phyloP scores from a whole-genome alignment of 2,113 vertebrate genomes.

The Epinephelus moara region DNA sequence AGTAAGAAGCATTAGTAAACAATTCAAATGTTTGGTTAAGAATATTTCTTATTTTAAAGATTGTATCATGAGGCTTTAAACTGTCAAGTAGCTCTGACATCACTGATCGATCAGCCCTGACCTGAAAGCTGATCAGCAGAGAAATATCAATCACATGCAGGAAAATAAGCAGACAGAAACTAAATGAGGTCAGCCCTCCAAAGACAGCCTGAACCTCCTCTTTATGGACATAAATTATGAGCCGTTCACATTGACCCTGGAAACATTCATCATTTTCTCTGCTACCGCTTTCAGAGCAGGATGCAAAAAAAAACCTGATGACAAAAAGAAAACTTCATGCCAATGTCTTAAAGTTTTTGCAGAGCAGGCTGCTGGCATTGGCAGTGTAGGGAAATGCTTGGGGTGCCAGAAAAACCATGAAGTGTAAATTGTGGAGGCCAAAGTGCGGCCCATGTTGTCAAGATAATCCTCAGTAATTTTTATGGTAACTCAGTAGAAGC shows the following conservation, averaged over 20 bases:
- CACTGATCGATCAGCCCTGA: conserved; percentile 31
- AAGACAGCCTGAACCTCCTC: conserved; percentile 33
- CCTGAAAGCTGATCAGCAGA: conserved; percentile 12
- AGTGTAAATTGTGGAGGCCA: not conserved
- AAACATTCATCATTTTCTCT: conserved; percentile 45
- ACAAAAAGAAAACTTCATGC: not conserved
- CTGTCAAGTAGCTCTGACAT: conserved; percentile 17
- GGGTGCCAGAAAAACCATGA: not conserved
- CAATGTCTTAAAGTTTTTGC: no score
- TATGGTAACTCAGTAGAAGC: not conserved
- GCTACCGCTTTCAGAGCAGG: conserved; percentile 2
- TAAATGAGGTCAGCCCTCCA: conserved; percentile 64
- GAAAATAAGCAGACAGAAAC: conserved; percentile 18
- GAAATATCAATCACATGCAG: conserved; percentile 54
- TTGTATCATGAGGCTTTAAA: conserved; percentile 3
- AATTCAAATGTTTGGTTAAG: no score
- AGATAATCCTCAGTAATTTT: no score
- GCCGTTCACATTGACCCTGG: not conserved
- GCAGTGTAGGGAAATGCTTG: not conserved
- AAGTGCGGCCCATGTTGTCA: not conserved
- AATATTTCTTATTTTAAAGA: not conserved
- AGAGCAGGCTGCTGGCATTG: not conserved
- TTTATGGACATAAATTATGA: conserved; percentile 49
- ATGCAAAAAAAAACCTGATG: not conserved
- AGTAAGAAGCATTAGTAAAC: no score